Evolutionary conservation across 2,888 invertebrate species (phyloP).

Genomic region (Metalampra italica): DNA sequence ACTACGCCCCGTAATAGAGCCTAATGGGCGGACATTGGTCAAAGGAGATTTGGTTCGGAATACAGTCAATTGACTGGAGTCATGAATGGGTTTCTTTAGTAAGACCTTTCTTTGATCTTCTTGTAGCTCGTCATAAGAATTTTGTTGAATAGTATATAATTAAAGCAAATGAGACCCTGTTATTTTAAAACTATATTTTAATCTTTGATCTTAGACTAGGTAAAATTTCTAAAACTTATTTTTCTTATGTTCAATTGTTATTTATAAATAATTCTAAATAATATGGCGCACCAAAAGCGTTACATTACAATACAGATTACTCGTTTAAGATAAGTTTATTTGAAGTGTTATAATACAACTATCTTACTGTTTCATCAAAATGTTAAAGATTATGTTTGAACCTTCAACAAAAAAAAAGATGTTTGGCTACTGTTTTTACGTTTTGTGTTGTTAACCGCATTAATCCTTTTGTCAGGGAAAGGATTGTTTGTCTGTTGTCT

Average conservation of each 20-base stretch:
- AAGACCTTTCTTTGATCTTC: slow-evolving; percentile 9
- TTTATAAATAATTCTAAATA: slow-evolving; percentile 30
- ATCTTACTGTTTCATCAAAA: slow-evolving; percentile 50
- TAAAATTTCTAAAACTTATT: no score
- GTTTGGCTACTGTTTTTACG: slow-evolving; percentile 57
- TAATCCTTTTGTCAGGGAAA: slow-evolving; percentile 55
- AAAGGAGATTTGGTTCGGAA: slow-evolving; percentile 47
- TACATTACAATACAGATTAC: slow-evolving; percentile 50
- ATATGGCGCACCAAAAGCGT: slow-evolving; percentile 13
- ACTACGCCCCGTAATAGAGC: slow-evolving; percentile 47
- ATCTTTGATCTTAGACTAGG: no score
- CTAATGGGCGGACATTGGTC: slow-evolving; percentile 72
- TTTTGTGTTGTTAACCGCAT: slow-evolving; percentile 53
- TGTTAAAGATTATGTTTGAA: slow-evolving; percentile 42
- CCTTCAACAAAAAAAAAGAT: slow-evolving; percentile 36
- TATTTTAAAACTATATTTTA: no score
- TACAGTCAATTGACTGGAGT: slow-evolving; percentile 18
- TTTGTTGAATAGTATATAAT: background rate
- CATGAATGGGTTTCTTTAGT: slow-evolving; percentile 27
- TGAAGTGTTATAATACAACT: slow-evolving; percentile 37
- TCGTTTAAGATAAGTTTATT: slow-evolving; percentile 47
- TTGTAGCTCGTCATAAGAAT: background rate
- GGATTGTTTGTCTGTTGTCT: slow-evolving; percentile 36
- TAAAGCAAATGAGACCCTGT: no score
- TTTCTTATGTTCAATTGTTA: slow-evolving; percentile 17